Percentiles rank a stretch among this genome's conserved stretches.
Conservation (phyloP, 2,888 invertebrate species). For the Empis stercorea region DNA sequence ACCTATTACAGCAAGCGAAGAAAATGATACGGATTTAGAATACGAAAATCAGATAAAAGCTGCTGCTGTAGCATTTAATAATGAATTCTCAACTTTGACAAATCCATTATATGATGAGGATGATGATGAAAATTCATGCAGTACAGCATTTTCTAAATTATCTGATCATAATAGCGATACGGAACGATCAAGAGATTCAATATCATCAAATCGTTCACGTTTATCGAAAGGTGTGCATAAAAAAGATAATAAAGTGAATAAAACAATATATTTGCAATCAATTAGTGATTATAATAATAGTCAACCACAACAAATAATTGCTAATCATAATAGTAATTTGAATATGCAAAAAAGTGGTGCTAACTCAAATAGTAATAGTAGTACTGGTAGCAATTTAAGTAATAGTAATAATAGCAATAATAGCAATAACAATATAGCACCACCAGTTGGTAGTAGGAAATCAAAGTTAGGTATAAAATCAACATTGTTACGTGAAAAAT, state of each 20-base stretch:
- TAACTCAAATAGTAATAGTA: neutral
- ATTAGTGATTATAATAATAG: neutral
- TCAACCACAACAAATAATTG: neutral
- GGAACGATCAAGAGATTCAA: constrained; percentile 35
- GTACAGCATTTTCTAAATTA: constrained; percentile 40
- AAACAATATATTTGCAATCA: no score
- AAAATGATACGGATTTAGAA: constrained; percentile 48
- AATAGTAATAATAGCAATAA: constrained; percentile 1
- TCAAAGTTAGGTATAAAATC: constrained; percentile 18
- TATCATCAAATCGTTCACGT: constrained; percentile 41
- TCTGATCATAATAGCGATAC: constrained; percentile 43
- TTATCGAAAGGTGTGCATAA: constrained; percentile 8
- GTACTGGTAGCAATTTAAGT: constrained; percentile 1
- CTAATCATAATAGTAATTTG: no score
- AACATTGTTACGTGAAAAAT: constrained; percentile 25
- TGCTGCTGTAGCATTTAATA: constrained; percentile 22
- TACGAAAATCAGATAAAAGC: constrained; percentile 24
- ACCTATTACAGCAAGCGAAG: constrained; percentile 53
- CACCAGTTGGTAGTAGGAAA: constrained; percentile 19
- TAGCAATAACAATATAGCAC: neutral
- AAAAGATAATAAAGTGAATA: constrained; percentile 3
- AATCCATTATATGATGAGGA: constrained; percentile 46
- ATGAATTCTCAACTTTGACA: constrained; percentile 20
- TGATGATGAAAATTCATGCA: constrained; percentile 45
- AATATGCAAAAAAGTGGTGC: neutral